Evolutionary conservation across 2,113 vertebrate genomes (phyloP), one percentile per base, ranked within the genome.

Genomic region (Campylorhamphus procurvoides): DNA sequence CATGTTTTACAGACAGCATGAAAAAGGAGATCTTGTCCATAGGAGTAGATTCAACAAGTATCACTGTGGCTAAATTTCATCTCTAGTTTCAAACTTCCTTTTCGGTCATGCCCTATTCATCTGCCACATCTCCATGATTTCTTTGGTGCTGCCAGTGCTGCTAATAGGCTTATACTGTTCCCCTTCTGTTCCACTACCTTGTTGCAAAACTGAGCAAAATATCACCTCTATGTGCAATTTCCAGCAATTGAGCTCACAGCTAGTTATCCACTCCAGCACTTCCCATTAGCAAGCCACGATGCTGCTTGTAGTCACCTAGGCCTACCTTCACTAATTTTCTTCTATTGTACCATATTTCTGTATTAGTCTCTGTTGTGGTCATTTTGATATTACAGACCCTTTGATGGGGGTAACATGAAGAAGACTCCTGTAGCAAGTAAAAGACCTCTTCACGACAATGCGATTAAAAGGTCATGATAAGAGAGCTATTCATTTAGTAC

Each of bases 401-500:
- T 85, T 95, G 89, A 87, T 1, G 9, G 67, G 18, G 94, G 46
- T 84, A 91, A 75, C 72, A 90, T 80, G 87, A 94, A 95, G 92
- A 67, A 94, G 87, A 69, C 58, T 94, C 69, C 88, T 83, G 55
- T 44, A 93, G 86, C 60, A 89, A 92, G 93, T 66, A 63, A 96
- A 94, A 93, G 89, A 93, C 94, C 76, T 93, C 91, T 96, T 77
- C 84, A 73, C 53, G 91, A 95, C 24, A 27, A 69, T 92, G 82
- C 40, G 68, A 95, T 96, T 95, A 96, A 90, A 89, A 97, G 94
- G 96, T 96, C 96, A 94, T 28, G 86, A 58, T 93, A 96, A 91
- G 83, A 94, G 79, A 92, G 75, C 68, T 96, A 94, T 89, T 97
- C 95, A 96, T 94, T 93, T 84, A 91, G 69, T 59, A 94, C 69